A percentile compares a stretch with the other conserved stretches of the same genome.
Evolutionary conservation across 2,888 invertebrate genomes (phyloP).

Genomic region (Andrena haemorrhoa): DNA sequence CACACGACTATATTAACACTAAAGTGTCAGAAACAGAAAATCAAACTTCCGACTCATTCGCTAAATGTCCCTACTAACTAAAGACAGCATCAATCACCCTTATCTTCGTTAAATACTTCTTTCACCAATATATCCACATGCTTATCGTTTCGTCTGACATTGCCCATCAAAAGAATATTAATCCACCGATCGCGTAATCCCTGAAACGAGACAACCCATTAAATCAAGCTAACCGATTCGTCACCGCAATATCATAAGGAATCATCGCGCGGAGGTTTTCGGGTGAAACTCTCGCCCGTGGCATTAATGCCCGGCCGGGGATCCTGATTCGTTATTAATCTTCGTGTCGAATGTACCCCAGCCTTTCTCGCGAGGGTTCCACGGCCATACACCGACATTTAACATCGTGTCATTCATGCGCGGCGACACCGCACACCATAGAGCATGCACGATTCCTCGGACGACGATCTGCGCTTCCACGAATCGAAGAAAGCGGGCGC

Average conservation of each 20-base stretch:
- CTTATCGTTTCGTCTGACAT: not conserved
- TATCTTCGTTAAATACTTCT: not conserved
- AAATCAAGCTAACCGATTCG: slow-evolving; percentile 8
- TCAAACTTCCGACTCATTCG: too few relatives aligned
- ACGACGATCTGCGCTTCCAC: slow-evolving; percentile 30
- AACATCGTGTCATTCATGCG: slow-evolving; percentile 68
- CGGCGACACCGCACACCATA: slow-evolving; percentile 38
- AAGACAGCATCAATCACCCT: slow-evolving; percentile 20
- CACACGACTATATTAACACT: too few relatives aligned
- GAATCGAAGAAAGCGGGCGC: slow-evolving; percentile 20
- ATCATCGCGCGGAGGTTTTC: slow-evolving; percentile 32
- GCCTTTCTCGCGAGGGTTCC: slow-evolving; percentile 70
- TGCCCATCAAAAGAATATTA: not conserved
- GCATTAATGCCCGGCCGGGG: slow-evolving; percentile 36
- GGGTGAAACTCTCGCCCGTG: slow-evolving; percentile 41
- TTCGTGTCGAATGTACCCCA: slow-evolving; percentile 56
- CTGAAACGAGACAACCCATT: slow-evolving; percentile 8
- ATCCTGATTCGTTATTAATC: slow-evolving; percentile 67
- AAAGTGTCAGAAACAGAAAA: too few relatives aligned
- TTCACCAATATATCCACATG: not conserved
- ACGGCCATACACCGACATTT: slow-evolving; percentile 72
- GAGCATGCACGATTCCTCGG: slow-evolving; percentile 53
- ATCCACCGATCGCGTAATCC: not conserved
- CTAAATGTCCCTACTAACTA: too few relatives aligned
- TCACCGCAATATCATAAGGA: slow-evolving; percentile 30